Evolutionary conservation across 2,888 invertebrate genomes (phyloP).

Genomic region (Erebia aethiops): DNA sequence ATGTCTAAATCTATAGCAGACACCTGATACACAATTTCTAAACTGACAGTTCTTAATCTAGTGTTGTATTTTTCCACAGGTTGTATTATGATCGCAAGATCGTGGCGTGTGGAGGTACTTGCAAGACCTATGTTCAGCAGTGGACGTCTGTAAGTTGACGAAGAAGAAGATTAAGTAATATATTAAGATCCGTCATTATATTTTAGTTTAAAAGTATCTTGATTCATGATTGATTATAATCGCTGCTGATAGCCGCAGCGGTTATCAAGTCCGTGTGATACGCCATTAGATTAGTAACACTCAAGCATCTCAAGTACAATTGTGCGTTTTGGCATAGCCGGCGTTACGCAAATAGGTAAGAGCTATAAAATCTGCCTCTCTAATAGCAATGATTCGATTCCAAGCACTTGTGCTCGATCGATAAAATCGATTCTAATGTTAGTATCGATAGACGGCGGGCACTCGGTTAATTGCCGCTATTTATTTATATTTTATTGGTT

Average conservation of each 20-base stretch:
- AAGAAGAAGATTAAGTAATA: no score
- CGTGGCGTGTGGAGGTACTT: no score
- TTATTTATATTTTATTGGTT: slow-evolving; percentile 7
- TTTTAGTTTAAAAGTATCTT: no score
- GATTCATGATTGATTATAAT: no score
- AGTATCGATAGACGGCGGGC: slow-evolving; percentile 24
- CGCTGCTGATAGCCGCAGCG: not conserved
- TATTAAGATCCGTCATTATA: no score
- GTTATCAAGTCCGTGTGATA: slow-evolving; percentile 18
- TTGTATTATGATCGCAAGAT: no score
- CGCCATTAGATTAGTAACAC: slow-evolving; percentile 42
- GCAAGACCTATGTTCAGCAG: no score
- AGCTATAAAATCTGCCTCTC: slow-evolving; percentile 46
- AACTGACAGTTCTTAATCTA: no score
- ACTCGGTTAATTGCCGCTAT: slow-evolving; percentile 2
- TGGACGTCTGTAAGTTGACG: no score
- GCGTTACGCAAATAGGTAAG: slow-evolving; percentile 49
- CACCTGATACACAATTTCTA: no score
- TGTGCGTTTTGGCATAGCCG: slow-evolving; percentile 44
- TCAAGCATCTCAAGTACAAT: slow-evolving; percentile 44
- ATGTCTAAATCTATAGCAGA: no score
- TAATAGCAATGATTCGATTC: slow-evolving; percentile 46
- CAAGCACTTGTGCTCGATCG: slow-evolving; percentile 52
- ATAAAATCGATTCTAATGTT: slow-evolving; percentile 42
- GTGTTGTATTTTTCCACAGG: no score